phyloP scores from a whole-genome alignment of 2,113 vertebrate genomes.

The Salminus brasiliensis region DNA sequence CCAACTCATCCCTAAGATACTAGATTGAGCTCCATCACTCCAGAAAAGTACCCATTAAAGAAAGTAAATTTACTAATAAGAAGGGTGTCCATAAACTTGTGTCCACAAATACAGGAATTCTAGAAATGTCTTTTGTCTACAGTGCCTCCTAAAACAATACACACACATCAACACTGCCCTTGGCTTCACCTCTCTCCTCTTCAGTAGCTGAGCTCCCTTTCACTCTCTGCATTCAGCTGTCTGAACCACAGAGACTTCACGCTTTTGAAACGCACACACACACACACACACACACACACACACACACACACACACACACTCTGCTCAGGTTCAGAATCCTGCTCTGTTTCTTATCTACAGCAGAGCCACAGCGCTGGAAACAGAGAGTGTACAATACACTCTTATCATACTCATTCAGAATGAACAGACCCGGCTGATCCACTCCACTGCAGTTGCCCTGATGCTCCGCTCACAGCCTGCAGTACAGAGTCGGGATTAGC shows the following conservation, averaged over 20 bases:
- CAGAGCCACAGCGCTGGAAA: not conserved
- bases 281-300: slow-evolving; percentile 17
- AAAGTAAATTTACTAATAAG: too few species aligned
- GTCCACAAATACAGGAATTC: too few species aligned
- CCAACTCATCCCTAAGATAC: too few species aligned
- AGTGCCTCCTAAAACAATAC: slow-evolving; percentile 1
- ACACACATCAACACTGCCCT: slow-evolving; percentile 4
- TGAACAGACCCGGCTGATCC: slow-evolving; percentile 3
- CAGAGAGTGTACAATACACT: not conserved
- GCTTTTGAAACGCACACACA: not conserved
- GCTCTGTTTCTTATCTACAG: not conserved
- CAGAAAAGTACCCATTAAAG: too few species aligned
- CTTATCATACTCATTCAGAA: slow-evolving; percentile 23
- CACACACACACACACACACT: slow-evolving; percentile 27
- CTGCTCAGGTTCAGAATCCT: not conserved
- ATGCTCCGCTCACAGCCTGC: too few species aligned
- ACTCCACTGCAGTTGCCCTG: not conserved
- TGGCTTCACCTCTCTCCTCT: slow-evolving; percentile 30
- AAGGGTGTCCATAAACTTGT: too few species aligned
- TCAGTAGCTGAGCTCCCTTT: slow-evolving; percentile 27
- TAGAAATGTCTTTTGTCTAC: not conserved
- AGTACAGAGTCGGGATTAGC: too few species aligned
- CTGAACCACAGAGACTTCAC: slow-evolving; percentile 21
- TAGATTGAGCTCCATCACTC: too few species aligned
- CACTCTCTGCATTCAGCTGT: slow-evolving; percentile 29